phyloP scores from a whole-genome alignment of 1,140 invertebrate genomes.

The Pectinophora gossypiella region DNA sequence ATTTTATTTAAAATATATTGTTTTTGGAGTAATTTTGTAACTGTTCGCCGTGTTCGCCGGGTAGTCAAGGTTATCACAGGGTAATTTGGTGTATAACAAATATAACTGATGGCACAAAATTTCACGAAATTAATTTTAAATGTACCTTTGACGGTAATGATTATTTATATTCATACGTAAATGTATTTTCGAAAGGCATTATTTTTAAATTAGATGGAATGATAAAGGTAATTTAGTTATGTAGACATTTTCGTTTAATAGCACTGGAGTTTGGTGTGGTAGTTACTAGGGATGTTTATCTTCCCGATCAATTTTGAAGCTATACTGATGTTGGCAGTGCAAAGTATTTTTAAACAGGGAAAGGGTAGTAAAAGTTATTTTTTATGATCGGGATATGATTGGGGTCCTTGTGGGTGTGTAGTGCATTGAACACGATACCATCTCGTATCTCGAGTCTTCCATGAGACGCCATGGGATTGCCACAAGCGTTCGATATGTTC shows the following conservation, averaged over 20 bases:
- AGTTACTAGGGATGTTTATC: neutral
- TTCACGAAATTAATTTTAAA: conserved; percentile 13
- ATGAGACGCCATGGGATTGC: too few relatives aligned
- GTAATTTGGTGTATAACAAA: conserved; percentile 36
- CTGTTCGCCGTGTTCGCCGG: too few relatives aligned
- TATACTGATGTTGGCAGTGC: too few relatives aligned
- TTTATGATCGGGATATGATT: too few relatives aligned
- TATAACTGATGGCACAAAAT: conserved; percentile 30
- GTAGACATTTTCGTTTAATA: conserved; percentile 1
- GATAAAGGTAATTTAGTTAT: neutral
- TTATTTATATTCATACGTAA: neutral
- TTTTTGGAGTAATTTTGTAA: neutral
- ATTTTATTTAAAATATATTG: conserved; percentile 7
- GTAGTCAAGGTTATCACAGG: conserved; percentile 53
- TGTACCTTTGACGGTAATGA: neutral
- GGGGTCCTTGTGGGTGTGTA: too few relatives aligned
- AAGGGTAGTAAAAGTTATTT: too few relatives aligned
- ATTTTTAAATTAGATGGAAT: too few relatives aligned
- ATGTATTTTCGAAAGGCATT: too few relatives aligned
- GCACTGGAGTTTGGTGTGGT: neutral
- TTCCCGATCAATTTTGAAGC: neutral
- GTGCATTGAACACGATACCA: too few relatives aligned
- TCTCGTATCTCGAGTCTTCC: too few relatives aligned
- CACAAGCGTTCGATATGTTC: too few relatives aligned
- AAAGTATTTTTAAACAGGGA: too few relatives aligned